Conservation (phyloP, 2,113 vertebrate genomes). For the Ameiurus melas region DNA sequence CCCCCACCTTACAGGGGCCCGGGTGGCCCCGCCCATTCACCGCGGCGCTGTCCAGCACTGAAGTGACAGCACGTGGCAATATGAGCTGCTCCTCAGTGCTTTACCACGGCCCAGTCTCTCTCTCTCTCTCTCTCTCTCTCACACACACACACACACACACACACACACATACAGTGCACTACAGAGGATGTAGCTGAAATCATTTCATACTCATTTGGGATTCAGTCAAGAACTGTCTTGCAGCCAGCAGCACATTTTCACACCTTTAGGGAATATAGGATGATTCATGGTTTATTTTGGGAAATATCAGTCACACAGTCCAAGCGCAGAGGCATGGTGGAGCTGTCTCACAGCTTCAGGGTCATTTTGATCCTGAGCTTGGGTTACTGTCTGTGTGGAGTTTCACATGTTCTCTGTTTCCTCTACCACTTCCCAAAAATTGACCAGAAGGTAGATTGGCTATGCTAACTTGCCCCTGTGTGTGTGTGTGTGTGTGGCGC, state of each 20-base stretch:
- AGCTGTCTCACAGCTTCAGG: background rate
- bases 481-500: background rate
- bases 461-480: background rate
- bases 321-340: background rate
- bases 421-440: background rate
- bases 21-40: conserved; percentile 22
- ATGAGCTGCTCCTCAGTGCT: background rate
- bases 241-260: background rate
- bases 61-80: conserved; percentile 37
- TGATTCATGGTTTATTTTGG: conserved; percentile 10
- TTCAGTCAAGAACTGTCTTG: background rate
- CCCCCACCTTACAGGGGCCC: background rate
- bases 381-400: background rate
- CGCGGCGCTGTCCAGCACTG: conserved; percentile 49
- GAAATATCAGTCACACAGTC: background rate
- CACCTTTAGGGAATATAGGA: background rate
- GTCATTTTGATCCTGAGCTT: background rate
- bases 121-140: too few species aligned
- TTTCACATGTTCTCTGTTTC: background rate
- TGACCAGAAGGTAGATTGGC: background rate
- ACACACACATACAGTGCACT: background rate
- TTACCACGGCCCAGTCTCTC: background rate
- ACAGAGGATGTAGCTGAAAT: background rate
- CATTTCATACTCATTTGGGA: too few species aligned
- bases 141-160: background rate